Evolutionary conservation across 2,113 vertebrate genomes (phyloP).

Genomic region (Oryctolagus cuniculus): mOryCun1.1 NC_091436.1:105227501-105228000

Average conservation of each 20-base stretch:
- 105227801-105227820: background rate
- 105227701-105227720: background rate
- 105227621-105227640: background rate
- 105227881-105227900: conserved; percentile 44
- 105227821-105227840: background rate
- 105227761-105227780: background rate
- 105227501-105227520: too few species aligned
- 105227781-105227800: background rate
- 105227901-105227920: conserved; percentile 32
- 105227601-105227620: background rate
- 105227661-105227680: background rate
- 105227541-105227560: background rate
- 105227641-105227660: background rate
- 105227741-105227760: conserved; percentile 52
- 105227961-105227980: conserved; percentile 15
- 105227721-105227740: background rate
- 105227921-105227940: conserved; percentile 32
- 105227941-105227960: background rate
- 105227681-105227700: background rate
- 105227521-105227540: background rate
- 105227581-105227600: background rate
- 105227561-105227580: background rate
- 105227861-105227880: conserved; percentile 16
- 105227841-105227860: conserved; percentile 20
- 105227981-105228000: background rate